phyloP scores from a whole-genome alignment of 2,797 vertebrate species.

The Tokudaia muenninki region DNA sequence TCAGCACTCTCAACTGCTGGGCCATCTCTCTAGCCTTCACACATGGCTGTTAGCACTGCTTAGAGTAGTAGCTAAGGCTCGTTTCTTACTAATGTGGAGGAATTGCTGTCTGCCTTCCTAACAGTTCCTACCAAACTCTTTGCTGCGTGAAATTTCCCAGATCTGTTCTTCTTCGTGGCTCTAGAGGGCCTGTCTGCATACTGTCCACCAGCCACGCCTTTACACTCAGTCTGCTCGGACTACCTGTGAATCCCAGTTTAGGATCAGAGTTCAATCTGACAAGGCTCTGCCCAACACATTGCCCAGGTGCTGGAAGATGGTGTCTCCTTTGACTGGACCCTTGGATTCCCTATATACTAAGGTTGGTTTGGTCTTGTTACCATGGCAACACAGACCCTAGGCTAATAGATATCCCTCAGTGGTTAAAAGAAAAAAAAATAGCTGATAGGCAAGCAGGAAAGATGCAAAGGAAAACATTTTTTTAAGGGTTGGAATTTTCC shows the following conservation, averaged over 20 bases:
- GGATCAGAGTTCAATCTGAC: not conserved
- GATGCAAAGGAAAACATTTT: conserved; percentile 30
- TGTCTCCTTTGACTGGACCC: conserved; percentile 71
- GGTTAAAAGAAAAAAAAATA: conserved; percentile 62
- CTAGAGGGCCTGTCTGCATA: not conserved
- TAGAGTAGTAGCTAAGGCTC: not conserved
- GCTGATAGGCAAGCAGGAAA: conserved; percentile 44
- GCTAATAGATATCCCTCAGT: conserved; percentile 79
- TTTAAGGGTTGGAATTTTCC: conserved; percentile 59
- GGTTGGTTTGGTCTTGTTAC: conserved; percentile 82
- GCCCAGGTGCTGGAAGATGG: conserved; percentile 49
- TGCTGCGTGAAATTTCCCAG: not conserved
- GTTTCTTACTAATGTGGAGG: not conserved
- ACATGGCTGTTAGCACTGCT: not conserved
- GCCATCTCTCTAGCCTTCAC: too few relatives aligned
- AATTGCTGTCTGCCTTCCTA: not conserved
- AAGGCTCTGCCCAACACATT: accelerated
- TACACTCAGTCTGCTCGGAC: not conserved
- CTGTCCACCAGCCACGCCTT: not conserved
- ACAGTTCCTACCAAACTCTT: not conserved
- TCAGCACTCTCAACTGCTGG: not conserved
- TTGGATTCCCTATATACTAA: conserved; percentile 64
- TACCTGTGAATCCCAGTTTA: not conserved
- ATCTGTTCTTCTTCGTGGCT: accelerated
- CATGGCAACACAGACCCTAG: conserved; percentile 81